Percentiles rank a stretch among this genome's conserved stretches.
Conservation (phyloP, 2,888 invertebrate genomes). For the Drosophila diplacantha region DNA sequence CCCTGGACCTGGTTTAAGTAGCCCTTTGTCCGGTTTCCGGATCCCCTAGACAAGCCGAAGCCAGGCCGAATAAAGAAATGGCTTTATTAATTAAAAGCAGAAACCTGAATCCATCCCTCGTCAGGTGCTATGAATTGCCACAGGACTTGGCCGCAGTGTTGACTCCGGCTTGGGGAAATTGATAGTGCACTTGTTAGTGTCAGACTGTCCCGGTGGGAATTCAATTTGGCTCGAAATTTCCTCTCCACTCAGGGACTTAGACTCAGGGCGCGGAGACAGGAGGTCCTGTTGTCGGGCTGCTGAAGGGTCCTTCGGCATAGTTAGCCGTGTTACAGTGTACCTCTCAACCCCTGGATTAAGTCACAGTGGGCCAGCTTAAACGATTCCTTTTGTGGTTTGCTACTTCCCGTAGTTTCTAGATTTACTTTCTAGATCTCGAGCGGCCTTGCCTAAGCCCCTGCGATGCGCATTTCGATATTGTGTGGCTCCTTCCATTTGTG, state of each 20-base stretch:
- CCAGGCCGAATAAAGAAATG: constrained; percentile 11
- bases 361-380: background rate
- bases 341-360: background rate
- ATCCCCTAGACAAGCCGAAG: background rate
- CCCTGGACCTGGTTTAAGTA: constrained; percentile 54
- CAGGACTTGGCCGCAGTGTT: constrained; percentile 7
- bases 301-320: background rate
- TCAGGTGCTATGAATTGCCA: background rate
- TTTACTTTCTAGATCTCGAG: background rate
- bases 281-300: background rate
- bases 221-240: constrained; percentile 1
- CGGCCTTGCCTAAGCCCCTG: background rate
- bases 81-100: constrained; percentile 30
- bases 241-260: background rate
- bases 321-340: background rate
- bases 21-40: background rate
- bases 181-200: constrained; percentile 5
- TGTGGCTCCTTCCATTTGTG: constrained; percentile 8
- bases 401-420: too few species aligned
- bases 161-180: constrained; percentile 1
- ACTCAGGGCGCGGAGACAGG: background rate
- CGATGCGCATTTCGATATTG: constrained; percentile 1
- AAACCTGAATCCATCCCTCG: constrained; percentile 10
- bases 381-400: background rate
- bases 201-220: background rate